These are phyloP conservation scores for Muscicapa striata DNA, from an alignment of 2,797 vertebrate species.

Conservation along the genomic window DNA sequence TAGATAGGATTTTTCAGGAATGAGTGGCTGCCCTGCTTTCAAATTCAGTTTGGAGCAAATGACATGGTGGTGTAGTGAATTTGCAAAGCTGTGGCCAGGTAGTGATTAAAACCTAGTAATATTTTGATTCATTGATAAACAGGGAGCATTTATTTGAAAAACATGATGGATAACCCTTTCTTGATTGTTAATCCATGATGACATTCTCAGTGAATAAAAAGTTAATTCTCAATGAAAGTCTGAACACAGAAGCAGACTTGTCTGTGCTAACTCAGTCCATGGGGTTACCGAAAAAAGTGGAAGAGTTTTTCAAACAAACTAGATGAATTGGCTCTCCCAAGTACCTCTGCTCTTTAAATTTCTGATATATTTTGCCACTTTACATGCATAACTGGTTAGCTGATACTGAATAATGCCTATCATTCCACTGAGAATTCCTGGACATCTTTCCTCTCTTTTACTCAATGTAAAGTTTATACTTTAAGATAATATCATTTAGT, in stretches of 20 bases:
- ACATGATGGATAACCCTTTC: neutral
- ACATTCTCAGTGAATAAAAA: neutral
- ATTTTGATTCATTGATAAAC: neutral
- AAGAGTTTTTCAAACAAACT: neutral
- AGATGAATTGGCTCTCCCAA: neutral
- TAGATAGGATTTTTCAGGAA: conserved; percentile 6
- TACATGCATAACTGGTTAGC: neutral
- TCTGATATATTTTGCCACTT: neutral
- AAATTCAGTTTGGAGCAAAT: neutral
- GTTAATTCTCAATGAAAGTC: neutral
- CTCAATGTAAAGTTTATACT: neutral
- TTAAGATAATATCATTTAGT: neutral
- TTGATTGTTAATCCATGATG: neutral
- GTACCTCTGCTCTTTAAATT: neutral
- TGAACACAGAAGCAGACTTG: neutral
- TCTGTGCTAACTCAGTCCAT: neutral
- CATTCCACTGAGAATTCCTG: neutral
- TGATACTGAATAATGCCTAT: neutral
- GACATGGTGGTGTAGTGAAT: fast-evolving
- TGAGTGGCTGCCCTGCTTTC: neutral
- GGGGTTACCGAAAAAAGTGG: neutral
- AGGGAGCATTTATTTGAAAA: neutral
- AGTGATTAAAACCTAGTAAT: neutral
- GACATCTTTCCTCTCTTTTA: neutral
- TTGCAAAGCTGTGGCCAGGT: neutral